Evolutionary conservation across 2,797 vertebrate species (phyloP).

Genomic region (Tamandua tetradactyla): DNA sequence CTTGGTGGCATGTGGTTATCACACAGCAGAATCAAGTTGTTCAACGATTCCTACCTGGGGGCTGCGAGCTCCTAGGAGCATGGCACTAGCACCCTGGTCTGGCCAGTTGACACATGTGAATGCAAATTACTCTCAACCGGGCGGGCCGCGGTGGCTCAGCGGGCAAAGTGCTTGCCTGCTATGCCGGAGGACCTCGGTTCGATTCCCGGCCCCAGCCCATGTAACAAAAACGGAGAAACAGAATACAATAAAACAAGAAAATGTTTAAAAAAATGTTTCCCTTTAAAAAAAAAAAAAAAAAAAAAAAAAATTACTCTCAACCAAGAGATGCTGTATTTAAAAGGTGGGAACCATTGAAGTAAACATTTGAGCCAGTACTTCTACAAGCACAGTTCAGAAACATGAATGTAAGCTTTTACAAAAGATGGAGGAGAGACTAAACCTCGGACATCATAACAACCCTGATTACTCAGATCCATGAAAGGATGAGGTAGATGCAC

Average conservation of each 20-base stretch:
- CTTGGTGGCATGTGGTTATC: not conserved
- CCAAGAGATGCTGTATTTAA: not conserved
- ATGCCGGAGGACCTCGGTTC: no score
- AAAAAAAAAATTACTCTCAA: constrained; percentile 39
- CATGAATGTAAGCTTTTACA: not conserved
- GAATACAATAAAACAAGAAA: no score
- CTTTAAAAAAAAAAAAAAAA: no score
- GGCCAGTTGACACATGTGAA: not conserved
- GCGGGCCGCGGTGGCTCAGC: no score
- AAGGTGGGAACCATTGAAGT: not conserved
- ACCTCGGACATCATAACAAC: not conserved
- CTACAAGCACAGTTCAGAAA: constrained; percentile 20
- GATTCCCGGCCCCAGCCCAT: no score
- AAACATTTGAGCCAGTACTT: not conserved
- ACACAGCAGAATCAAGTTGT: not conserved
- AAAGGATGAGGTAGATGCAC: not conserved
- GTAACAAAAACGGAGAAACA: no score
- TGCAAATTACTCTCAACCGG: constrained; percentile 13
- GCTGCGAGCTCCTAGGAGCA: not conserved
- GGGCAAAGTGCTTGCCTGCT: no score
- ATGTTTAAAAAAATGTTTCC: no score
- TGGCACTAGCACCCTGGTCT: not conserved
- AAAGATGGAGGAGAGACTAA: not conserved
- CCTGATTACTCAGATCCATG: not conserved
- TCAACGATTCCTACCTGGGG: not conserved